Conservation (phyloP, 2,113 vertebrate species). For the Mesembrinibis cayennensis region DNA sequence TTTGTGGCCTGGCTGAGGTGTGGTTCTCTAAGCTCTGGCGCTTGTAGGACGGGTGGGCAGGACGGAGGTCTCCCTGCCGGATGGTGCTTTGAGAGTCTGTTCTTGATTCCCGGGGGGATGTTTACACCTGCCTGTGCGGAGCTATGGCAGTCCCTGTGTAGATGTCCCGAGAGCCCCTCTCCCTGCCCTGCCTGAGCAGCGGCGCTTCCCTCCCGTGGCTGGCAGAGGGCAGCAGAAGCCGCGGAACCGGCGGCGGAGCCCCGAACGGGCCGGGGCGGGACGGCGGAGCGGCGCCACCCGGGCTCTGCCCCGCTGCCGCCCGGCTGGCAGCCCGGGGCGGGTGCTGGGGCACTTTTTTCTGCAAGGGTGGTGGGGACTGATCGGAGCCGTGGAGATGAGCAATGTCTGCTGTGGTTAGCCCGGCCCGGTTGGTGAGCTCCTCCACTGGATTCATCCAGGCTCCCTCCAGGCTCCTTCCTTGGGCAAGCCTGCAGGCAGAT, state of each 20-base stretch:
- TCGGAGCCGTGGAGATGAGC: background rate
- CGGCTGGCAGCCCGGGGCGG: accelerated
- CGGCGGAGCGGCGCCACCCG: accelerated
- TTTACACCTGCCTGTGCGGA: accelerated
- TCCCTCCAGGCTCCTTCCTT: too few species aligned
- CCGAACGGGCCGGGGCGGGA: background rate
- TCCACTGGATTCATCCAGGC: background rate
- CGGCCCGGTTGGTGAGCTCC: background rate
- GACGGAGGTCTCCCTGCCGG: background rate
- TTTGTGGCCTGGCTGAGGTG: too few species aligned
- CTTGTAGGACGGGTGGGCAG: too few species aligned
- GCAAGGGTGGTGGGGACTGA: accelerated
- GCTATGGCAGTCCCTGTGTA: accelerated
- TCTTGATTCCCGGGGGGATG: too few species aligned
- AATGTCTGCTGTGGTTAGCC: accelerated
- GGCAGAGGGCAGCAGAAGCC: conserved; percentile 61
- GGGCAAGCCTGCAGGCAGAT: background rate
- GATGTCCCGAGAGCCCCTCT: too few species aligned
- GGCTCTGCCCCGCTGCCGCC: background rate
- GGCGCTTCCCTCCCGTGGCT: background rate
- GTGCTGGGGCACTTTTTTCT: accelerated
- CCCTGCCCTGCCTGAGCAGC: background rate
- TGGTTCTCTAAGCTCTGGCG: too few species aligned
- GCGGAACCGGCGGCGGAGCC: background rate
- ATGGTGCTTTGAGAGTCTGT: background rate